These are phyloP conservation scores for Lates japonicus DNA, from an alignment of 2,797 vertebrate species.

Conservation along the genomic window DNA sequence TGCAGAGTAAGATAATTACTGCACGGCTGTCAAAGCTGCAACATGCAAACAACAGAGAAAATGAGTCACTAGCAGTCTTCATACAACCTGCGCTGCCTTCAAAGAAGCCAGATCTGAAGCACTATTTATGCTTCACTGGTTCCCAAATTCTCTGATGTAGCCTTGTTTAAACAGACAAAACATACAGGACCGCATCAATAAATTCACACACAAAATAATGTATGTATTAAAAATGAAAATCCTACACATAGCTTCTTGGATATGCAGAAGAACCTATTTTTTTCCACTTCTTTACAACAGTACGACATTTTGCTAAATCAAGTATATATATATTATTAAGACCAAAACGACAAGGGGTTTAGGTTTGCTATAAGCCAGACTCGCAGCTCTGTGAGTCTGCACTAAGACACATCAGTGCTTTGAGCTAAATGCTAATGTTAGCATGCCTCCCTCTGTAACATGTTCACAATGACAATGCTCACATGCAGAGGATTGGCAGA, in stretches of 20 bases:
- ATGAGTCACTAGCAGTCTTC: constrained; percentile 3
- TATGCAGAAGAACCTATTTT: neutral
- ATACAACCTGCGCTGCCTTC: neutral
- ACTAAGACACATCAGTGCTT: no score
- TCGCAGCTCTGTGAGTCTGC: no score
- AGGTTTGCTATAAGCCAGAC: neutral
- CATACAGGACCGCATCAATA: neutral
- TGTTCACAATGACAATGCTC: neutral
- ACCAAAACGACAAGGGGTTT: neutral
- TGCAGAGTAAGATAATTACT: constrained; percentile 48
- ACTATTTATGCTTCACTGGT: neutral
- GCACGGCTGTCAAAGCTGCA: constrained; percentile 42
- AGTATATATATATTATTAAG: no score
- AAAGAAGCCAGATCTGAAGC: neutral
- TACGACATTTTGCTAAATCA: neutral
- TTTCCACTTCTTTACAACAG: neutral
- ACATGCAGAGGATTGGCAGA: neutral
- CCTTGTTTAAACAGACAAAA: constrained; percentile 8
- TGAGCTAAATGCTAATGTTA: neutral
- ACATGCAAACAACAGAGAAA: constrained; percentile 3
- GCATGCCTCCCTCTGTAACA: no score
- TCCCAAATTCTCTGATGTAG: neutral
- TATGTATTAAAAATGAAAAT: neutral
- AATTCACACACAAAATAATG: neutral
- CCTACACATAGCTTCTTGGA: neutral